Percentiles rank a stretch among this genome's conserved stretches.
These are phyloP conservation scores for Spea hammondii DNA, from an alignment of 2,797 vertebrate species.

Conservation along the genomic window DNA sequence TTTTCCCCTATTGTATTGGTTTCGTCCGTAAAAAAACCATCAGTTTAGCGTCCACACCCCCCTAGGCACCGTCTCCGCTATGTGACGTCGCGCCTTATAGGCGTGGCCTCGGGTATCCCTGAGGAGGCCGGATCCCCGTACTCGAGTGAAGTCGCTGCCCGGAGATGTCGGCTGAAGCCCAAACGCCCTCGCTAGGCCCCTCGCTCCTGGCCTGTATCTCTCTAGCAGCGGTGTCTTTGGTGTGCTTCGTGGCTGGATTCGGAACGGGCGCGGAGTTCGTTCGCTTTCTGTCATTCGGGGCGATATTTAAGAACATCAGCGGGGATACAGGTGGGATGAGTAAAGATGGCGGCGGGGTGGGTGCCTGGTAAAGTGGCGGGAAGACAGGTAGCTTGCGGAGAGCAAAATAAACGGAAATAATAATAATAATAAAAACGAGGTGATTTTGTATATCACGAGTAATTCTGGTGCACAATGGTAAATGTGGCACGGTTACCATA, in stretches of 20 bases:
- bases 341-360: background rate
- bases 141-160: background rate
- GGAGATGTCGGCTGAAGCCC: slow-evolving; percentile 10
- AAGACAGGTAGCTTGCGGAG: no score
- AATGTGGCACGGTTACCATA: no score
- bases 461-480: no score
- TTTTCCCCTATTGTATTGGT: background rate
- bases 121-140: background rate
- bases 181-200: background rate
- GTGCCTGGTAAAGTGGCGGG: background rate
- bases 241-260: slow-evolving; percentile 80
- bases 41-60: background rate
- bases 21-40: background rate
- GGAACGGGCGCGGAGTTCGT: slow-evolving; percentile 80
- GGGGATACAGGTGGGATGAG: background rate
- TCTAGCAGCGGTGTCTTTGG: slow-evolving; percentile 66
- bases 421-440: no score
- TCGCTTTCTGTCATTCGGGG: slow-evolving; percentile 81
- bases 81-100: background rate
- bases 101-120: background rate
- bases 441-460: no score
- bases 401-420: no score
- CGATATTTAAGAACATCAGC: slow-evolving; percentile 72
- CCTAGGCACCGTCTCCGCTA: background rate
- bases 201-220: slow-evolving; percentile 58